A percentile compares a stretch with the other conserved stretches of the same genome.
These are phyloP conservation scores for Cyanoderma ruficeps DNA, from an alignment of 2,113 vertebrate species.

Conservation along the genomic window DNA sequence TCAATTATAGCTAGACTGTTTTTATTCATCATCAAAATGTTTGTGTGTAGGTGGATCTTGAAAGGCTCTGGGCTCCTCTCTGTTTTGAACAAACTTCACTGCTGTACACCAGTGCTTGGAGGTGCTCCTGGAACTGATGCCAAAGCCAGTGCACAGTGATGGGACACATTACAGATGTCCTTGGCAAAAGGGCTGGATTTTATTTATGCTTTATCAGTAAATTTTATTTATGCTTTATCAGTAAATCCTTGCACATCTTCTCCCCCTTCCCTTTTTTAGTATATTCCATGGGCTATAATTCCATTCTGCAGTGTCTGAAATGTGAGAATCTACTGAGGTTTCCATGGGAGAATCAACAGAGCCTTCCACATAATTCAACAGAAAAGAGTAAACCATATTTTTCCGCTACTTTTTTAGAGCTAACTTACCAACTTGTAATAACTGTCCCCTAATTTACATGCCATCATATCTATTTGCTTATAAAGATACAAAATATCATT, in stretches of 20 bases:
- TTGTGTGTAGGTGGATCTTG: not conserved
- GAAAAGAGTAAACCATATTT: not conserved
- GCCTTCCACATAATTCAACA: rapidly evolving
- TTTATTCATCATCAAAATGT: not conserved
- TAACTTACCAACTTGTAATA: not conserved
- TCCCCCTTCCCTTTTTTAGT: not conserved
- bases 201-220: not conserved
- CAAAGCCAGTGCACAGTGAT: not conserved
- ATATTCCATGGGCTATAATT: not conserved
- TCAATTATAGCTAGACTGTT: not conserved
- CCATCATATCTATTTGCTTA: not conserved
- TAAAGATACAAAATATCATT: not conserved
- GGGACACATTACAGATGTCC: no score
- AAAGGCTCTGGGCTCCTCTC: not conserved
- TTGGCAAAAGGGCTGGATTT: not conserved
- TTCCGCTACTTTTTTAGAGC: not conserved
- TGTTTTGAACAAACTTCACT: not conserved
- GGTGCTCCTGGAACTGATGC: not conserved
- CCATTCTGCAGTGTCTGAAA: not conserved
- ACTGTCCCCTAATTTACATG: not conserved
- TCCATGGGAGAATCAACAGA: not conserved
- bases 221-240: not conserved
- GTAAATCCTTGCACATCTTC: not conserved
- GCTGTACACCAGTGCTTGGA: rapidly evolving
- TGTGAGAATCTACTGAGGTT: not conserved